Conservation (phyloP, 2,888 invertebrate species). For the Stenodera caucasica region DNA sequence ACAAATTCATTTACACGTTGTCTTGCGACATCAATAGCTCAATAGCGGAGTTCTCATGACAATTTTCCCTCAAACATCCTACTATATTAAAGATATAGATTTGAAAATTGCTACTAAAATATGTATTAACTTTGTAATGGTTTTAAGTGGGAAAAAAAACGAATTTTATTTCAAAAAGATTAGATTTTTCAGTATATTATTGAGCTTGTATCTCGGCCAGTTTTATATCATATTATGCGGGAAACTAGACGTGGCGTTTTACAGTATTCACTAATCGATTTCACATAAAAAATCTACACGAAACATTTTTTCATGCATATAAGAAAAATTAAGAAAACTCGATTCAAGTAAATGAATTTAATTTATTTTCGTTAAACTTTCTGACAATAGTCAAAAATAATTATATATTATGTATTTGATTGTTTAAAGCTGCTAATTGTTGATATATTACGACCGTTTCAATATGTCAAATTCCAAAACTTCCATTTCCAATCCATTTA, state of each 20-base stretch:
- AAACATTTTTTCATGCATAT: too few relatives aligned
- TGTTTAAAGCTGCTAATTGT: constrained; percentile 9
- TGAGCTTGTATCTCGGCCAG: not conserved
- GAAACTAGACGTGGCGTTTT: not conserved
- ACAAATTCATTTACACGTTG: constrained; percentile 39
- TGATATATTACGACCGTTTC: constrained; percentile 12
- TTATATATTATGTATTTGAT: not conserved
- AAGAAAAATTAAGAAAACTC: too few relatives aligned
- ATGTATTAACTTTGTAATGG: too few relatives aligned
- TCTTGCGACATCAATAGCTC: constrained; percentile 37
- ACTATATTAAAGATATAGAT: not conserved
- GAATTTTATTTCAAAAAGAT: too few relatives aligned
- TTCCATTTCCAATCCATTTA: constrained; percentile 13
- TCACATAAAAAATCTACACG: not conserved
- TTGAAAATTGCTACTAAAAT: not conserved
- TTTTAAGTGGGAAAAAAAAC: too few relatives aligned
- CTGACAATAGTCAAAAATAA: not conserved
- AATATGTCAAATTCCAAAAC: constrained; percentile 13
- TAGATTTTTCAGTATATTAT: not conserved
- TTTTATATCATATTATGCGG: not conserved
- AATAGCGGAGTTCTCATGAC: not conserved
- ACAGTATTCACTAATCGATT: not conserved
- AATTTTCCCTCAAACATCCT: not conserved
- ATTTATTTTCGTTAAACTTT: not conserved
- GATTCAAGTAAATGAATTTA: too few relatives aligned